Evolutionary conservation across 2,797 vertebrate species (phyloP).

Genomic region (Sorex maritimensis): DNA sequence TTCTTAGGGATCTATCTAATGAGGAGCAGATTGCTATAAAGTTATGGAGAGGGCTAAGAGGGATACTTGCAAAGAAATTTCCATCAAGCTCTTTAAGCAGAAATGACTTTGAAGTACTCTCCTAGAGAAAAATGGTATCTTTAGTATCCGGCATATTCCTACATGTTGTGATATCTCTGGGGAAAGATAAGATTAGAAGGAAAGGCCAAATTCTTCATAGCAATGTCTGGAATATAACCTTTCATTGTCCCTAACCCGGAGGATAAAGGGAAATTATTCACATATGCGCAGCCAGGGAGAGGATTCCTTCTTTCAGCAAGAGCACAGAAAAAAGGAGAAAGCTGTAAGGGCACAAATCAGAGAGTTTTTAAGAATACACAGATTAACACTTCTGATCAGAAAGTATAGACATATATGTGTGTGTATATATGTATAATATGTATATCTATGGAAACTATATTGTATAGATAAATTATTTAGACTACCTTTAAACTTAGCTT

Average conservation of each 20-base stretch:
- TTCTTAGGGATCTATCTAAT: slow-evolving; percentile 37
- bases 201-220: slow-evolving; percentile 28
- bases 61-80: background rate
- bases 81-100: background rate
- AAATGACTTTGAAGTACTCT: slow-evolving; percentile 19
- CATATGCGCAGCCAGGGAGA: background rate
- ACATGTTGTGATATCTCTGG: slow-evolving; percentile 23
- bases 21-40: slow-evolving; percentile 23
- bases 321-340: background rate
- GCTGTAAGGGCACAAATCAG: background rate
- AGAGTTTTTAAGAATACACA: background rate
- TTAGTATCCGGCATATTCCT: slow-evolving; percentile 9
- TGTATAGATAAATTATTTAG: background rate
- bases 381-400: background rate
- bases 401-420: background rate
- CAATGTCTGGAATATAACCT: slow-evolving; percentile 48
- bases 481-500: slow-evolving; percentile 34
- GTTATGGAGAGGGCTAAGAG: background rate
- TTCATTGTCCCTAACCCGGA: background rate
- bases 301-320: background rate
- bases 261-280: slow-evolving; percentile 8
- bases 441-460: too few relatives aligned
- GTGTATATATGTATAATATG: too few relatives aligned
- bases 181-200: slow-evolving; percentile 33
- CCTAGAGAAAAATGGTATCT: background rate